Evolutionary conservation across 1,140 invertebrate species (phyloP), one percentile per base, ranked within the genome.

Genomic region (Nautilus pompilius): DNA sequence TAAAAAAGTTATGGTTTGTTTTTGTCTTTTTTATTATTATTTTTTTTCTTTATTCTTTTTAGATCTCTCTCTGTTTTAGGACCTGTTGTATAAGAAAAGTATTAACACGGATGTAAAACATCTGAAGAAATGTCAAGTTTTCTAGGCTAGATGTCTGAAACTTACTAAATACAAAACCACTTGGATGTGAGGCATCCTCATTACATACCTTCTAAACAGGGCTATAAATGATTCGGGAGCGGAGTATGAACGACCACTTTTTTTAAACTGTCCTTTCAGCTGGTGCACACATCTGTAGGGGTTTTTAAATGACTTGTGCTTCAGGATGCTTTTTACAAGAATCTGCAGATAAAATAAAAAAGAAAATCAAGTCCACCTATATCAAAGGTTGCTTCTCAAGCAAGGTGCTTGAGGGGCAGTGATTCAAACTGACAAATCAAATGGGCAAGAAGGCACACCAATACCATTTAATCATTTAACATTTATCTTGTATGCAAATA

Each of bases 271-370:
- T 71, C 70, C 36, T 72, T 69, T 62, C 4, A 63, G 60, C 26
- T 66, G 60, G 26, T 68, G 67, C 28, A 72, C 66, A 36, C 66
- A 61, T 32, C 58, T 60, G 69, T 81, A 86, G 5, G 85, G 86
- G 72, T 86, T 89, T 75, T 92, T 91, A 80, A 97, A 96, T 51
- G 93, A 96, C 80, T 95, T 92, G 72, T 96, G 93, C 80, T 92
- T 94, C 41, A 97, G 85, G 91, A 97, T 96, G 33, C 91, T 93
- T 82, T 96, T 96, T 62, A 96, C 93, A 48, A 96, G 86, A 70
- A 96, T 96, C 63, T 84, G 67, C 51, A 72, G 68, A 55, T 41
- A 46, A 64, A 59, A 57, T 56, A 34, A 62, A 22, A 51, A 34
- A 58, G 32, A 33, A 58, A 20, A 24, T 20, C 8, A 24, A 36